phyloP scores from a whole-genome alignment of 2,888 invertebrate genomes.

The Phaonia tiefii region DNA sequence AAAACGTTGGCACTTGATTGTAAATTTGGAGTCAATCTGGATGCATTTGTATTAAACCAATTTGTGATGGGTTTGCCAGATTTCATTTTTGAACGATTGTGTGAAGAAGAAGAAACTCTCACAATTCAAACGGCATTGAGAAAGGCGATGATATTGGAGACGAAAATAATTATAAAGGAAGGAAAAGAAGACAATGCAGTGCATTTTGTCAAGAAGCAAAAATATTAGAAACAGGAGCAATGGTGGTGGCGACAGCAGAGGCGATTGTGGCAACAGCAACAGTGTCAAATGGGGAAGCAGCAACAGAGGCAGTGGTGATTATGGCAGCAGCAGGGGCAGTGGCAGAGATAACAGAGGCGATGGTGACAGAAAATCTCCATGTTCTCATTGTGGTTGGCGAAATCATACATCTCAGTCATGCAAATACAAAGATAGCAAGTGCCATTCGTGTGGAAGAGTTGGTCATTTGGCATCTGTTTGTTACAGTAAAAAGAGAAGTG shows the following conservation, averaged over 20 bases:
- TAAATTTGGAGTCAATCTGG: constrained; percentile 55
- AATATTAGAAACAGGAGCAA: too few relatives aligned
- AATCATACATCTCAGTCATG: too few relatives aligned
- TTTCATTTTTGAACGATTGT: constrained; percentile 57
- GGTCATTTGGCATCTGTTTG: too few relatives aligned
- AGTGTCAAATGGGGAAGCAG: too few relatives aligned
- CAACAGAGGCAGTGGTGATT: too few relatives aligned
- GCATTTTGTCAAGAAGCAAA: constrained; percentile 37
- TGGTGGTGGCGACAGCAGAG: constrained; percentile 9
- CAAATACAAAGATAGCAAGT: too few relatives aligned
- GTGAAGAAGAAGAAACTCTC: constrained; percentile 60
- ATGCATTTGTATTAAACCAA: constrained; percentile 50
- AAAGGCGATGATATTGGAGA: constrained; percentile 52
- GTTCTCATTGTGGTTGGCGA: constrained; percentile 40
- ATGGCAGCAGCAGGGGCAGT: constrained; percentile 34
- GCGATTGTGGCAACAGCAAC: neutral
- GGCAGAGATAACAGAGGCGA: constrained; percentile 3
- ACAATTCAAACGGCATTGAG: constrained; percentile 43
- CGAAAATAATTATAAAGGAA: constrained; percentile 27
- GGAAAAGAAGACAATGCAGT: constrained; percentile 16
- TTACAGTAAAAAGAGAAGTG: constrained; percentile 46
- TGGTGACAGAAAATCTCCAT: constrained; percentile 4
- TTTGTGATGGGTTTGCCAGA: too few relatives aligned
- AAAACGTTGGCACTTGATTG: constrained; percentile 55
- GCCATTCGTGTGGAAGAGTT: too few relatives aligned